Base-by-base conservation (phyloP, 1,140 invertebrate species). In the Cecropterus lyciades region DNA sequence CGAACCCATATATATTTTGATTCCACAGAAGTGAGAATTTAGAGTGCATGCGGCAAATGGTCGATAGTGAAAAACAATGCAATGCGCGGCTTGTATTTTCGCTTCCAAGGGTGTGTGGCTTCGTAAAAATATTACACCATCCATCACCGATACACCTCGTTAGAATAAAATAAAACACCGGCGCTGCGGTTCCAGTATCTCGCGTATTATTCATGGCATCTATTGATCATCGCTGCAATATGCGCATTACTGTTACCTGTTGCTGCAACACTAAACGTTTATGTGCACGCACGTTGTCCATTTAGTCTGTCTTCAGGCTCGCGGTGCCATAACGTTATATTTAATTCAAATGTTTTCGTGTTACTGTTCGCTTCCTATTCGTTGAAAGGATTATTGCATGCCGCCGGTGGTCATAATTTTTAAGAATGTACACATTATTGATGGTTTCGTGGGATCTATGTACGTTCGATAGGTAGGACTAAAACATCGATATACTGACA, bases 231-330 rank as follows among this genome's bases (percentile, higher is more conserved):
- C 51, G 40, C 20, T 24, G 53, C 37, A 24, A 27, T 43, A 20
- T 56, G 53, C 20, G 37, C 40, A 56, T 56, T 56, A 43, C 40
- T 43, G 37, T 56, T 56, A 56, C 53, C 40, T 56, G 53, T 42
- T 56, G 37, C 53, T 9, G 6, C 24, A 43, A 56, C 40, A 6
- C 17, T 11, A 56, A 42, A 56, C 40, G 17, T 43, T 20, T 24
- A 56, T 14, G 10, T 43, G 13, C 40, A 13, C 40, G 40, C 7
- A 24, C 37, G 37, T 45, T 43, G 10, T 24, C 3, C 14, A 11
- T 42, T 56, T 24, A 45, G 17, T 52, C 27, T 8, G 14, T 52
- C 14, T 33, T 33, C 27, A 27, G 1, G 37, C n/a, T 53, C 9
- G 27, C 30, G 51, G 27, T 33, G 24, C 30, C 51, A 53, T 16